phyloP scores from a whole-genome alignment of 2,888 invertebrate species.

The Empis livida region DNA sequence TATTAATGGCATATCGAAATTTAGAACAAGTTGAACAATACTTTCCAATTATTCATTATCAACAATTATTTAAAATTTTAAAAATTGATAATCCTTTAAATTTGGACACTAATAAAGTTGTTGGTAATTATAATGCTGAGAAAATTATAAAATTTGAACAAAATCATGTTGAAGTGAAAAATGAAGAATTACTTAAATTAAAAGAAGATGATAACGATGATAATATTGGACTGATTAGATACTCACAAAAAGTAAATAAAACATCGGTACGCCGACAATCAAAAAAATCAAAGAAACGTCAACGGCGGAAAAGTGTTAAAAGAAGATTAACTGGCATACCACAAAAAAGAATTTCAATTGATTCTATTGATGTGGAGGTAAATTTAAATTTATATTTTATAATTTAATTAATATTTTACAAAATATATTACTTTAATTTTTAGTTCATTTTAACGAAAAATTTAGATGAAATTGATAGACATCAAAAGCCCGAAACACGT shows the following conservation, averaged over 20 bases:
- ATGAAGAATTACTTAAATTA: background rate
- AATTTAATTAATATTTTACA: background rate
- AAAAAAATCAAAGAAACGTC: background rate
- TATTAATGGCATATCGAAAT: constrained; percentile 55
- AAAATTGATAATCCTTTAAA: constrained; percentile 42
- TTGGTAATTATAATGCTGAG: constrained; percentile 13
- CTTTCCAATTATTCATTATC: constrained; percentile 50
- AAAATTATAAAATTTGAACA: constrained; percentile 16
- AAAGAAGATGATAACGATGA: constrained; percentile 17
- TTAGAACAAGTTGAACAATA: constrained; percentile 48
- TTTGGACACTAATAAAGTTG: constrained; percentile 10
- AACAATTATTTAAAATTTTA: constrained; percentile 40
- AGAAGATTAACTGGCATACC: constrained; percentile 34
- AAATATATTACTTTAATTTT: constrained; percentile 2
- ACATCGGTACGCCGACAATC: constrained; percentile 14
- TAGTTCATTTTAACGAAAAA: constrained; percentile 20
- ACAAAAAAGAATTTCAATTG: constrained; percentile 32
- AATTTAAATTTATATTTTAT: constrained; percentile 13
- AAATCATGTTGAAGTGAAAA: background rate
- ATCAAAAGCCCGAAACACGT: constrained; percentile 17
- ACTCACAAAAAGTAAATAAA: constrained; percentile 34
- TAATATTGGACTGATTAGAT: constrained; percentile 35
- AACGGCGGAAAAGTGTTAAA: constrained; percentile 18
- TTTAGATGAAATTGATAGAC: constrained; percentile 12
- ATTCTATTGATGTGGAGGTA: constrained; percentile 46